Percentiles rank a stretch among this genome's conserved stretches.
Evolutionary conservation across 2,113 vertebrate species (phyloP).

Genomic region (Ptilonorhynchus violaceus): DNA sequence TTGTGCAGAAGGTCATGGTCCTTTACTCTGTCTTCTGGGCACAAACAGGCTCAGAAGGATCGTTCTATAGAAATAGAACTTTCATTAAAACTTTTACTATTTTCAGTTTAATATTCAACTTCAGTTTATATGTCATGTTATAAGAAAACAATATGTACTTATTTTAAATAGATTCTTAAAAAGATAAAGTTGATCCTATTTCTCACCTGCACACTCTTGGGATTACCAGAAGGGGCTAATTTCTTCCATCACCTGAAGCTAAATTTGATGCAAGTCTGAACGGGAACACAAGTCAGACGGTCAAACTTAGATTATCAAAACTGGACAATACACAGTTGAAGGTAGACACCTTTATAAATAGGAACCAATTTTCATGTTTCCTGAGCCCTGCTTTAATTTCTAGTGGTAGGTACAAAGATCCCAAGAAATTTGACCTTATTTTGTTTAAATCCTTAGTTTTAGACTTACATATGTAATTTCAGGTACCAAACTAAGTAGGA

Average conservation of each 20-base stretch:
- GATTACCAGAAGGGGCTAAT: not conserved
- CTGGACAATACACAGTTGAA: not conserved
- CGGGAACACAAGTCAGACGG: not conserved
- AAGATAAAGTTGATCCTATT: not conserved
- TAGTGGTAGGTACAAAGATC: fast-evolving
- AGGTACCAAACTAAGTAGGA: not conserved
- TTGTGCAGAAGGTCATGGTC: not conserved
- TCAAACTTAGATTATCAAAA: not conserved
- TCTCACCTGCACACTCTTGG: not conserved
- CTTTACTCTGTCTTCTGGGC: not conserved
- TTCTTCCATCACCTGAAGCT: not conserved
- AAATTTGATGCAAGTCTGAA: not conserved
- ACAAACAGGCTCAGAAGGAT: not conserved
- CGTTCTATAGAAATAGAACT: not conserved
- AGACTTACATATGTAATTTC: not conserved
- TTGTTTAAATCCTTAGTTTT: not conserved
- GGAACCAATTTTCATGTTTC: not conserved
- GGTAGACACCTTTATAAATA: not conserved
- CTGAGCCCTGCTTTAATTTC: not conserved
- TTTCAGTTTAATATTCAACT: not conserved
- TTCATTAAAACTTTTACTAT: not conserved
- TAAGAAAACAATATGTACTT: not conserved
- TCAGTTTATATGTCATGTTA: not conserved
- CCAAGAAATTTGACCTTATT: not conserved
- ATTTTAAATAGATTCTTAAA: not conserved